phyloP scores from a whole-genome alignment of 2,113 vertebrate genomes.

The Mionectes macconnelli region DNA sequence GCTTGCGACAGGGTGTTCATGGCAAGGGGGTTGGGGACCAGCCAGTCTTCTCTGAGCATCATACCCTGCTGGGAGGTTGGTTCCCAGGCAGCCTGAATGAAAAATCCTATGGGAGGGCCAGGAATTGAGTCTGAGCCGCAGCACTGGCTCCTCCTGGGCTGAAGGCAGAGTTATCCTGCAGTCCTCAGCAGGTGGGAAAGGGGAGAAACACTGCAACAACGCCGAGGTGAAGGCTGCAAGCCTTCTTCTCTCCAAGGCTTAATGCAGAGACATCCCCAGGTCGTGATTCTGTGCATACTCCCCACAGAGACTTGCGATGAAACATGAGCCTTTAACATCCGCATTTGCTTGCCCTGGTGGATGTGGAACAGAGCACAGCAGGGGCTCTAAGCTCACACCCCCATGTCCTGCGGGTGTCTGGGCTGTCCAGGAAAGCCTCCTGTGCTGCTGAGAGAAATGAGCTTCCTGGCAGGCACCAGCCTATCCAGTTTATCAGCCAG shows the following conservation, averaged over 20 bases:
- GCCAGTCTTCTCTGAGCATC: not conserved
- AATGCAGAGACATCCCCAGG: not conserved
- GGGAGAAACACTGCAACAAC: not conserved
- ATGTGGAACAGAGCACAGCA: not conserved
- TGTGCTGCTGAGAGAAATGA: not conserved
- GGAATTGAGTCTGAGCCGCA: accelerated
- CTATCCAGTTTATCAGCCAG: not conserved
- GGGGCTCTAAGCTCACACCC: not conserved
- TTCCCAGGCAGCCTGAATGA: not conserved
- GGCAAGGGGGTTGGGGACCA: not conserved
- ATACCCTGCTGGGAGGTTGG: not conserved
- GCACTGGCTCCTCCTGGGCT: not conserved
- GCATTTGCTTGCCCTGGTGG: accelerated
- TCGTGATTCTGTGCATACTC: not conserved
- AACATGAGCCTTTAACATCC: not conserved
- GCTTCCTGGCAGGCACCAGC: not conserved
- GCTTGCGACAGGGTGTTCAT: not conserved
- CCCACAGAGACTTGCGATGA: not conserved
- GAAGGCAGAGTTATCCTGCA: not conserved
- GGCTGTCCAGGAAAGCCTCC: not conserved
- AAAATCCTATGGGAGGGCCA: not conserved
- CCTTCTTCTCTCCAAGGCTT: not conserved
- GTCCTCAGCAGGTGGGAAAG: not conserved
- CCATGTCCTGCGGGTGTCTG: not conserved
- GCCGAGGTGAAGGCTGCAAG: not conserved